Conservation (phyloP, 1,140 invertebrate genomes). For the Hydropsyche tenuis region DNA sequence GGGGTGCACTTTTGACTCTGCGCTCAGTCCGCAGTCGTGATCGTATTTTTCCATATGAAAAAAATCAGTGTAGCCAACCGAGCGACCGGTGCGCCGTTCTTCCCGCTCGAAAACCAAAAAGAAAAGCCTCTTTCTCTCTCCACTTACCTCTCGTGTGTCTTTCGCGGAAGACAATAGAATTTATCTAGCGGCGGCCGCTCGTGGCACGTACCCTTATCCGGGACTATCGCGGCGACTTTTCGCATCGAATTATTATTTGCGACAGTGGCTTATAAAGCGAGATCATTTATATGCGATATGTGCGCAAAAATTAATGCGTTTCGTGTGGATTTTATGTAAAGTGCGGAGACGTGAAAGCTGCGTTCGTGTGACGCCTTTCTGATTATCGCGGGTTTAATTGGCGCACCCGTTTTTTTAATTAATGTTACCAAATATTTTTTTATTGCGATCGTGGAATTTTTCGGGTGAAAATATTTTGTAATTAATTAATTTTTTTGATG, state of each 20-base stretch:
- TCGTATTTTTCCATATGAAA: conserved; percentile 27
- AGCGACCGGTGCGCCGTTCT: conserved; percentile 2
- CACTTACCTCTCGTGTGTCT: conserved; percentile 8
- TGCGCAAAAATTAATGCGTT: no score
- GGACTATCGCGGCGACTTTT: conserved; percentile 23
- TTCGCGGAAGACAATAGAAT: conserved; percentile 28
- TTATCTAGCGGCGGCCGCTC: conserved; percentile 15
- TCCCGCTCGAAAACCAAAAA: neutral
- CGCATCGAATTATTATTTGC: conserved; percentile 24
- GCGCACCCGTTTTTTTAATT: no score
- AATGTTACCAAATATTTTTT: no score
- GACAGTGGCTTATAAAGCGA: no score
- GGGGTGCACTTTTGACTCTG: conserved; percentile 18
- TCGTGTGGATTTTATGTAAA: no score
- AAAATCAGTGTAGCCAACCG: conserved; percentile 23
- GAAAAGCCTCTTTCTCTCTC: neutral
- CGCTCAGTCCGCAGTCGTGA: conserved; percentile 21
- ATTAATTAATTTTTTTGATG: no score
- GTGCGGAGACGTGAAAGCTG: no score
- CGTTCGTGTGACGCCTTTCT: no score
- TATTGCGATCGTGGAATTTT: no score
- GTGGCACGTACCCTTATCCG: conserved; percentile 26
- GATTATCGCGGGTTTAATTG: no score
- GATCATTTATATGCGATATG: conserved; percentile 24
- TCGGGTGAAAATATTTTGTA: no score